Percentiles rank a stretch among this genome's conserved stretches.
Evolutionary conservation across 2,888 invertebrate species (phyloP).

Genomic region (Perizoma flavofasciatum): DNA sequence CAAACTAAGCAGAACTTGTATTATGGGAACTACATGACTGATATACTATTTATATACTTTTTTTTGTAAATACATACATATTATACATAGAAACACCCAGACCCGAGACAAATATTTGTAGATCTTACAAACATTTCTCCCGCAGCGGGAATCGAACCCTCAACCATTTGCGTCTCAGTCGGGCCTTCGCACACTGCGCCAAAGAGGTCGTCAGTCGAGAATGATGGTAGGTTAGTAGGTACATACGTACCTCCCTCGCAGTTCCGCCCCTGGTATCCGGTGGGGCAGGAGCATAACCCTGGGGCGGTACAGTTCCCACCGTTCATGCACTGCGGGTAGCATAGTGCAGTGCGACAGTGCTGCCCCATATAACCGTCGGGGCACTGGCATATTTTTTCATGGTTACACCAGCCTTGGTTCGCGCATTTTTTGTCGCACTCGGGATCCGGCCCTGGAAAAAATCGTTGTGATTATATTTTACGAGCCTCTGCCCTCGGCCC

Average conservation of each 20-base stretch:
- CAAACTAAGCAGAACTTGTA: too few relatives aligned
- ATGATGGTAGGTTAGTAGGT: too few relatives aligned
- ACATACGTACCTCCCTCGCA: conserved; percentile 90
- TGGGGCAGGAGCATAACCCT: conserved; percentile 93
- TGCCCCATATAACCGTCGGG: conserved; percentile 96
- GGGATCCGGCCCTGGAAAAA: conserved; percentile 89
- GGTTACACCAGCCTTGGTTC: conserved; percentile 93
- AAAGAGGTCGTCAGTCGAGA: too few relatives aligned
- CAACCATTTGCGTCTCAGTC: too few relatives aligned
- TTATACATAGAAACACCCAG: too few relatives aligned
- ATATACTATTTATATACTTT: too few relatives aligned
- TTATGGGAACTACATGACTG: too few relatives aligned
- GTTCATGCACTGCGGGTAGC: conserved; percentile 96
- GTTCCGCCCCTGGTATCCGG: conserved; percentile 95
- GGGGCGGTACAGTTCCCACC: conserved; percentile 96
- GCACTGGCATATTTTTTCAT: conserved; percentile 93
- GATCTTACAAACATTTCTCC: too few relatives aligned
- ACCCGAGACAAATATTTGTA: too few relatives aligned
- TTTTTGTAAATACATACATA: too few relatives aligned
- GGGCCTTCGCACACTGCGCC: too few relatives aligned
- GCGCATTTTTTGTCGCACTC: conserved; percentile 95
- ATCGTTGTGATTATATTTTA: conserved; percentile 11
- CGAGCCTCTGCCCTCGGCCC: background rate
- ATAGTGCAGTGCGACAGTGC: conserved; percentile 94
- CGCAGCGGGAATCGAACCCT: too few relatives aligned